Conservation (phyloP, 2,797 vertebrate species). For the Gastrophryne carolinensis region DNA sequence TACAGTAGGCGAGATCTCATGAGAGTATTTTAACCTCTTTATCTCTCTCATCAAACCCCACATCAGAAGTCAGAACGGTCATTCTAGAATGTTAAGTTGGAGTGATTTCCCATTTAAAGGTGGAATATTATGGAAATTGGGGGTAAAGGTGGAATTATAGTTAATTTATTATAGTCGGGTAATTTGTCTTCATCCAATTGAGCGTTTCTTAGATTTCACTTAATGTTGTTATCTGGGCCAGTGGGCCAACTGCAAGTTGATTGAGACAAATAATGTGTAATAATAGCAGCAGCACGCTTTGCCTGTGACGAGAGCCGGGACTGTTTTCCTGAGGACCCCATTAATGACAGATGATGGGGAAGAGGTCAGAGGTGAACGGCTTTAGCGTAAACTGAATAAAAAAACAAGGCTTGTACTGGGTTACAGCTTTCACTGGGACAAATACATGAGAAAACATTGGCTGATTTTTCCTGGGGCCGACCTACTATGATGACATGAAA, state of each 20-base stretch:
- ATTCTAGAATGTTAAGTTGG: too few species aligned
- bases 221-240: not conserved
- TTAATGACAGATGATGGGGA: not conserved
- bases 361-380: not conserved
- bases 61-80: too few species aligned
- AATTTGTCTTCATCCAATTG: not conserved
- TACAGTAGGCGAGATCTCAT: too few species aligned
- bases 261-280: not conserved
- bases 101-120: too few species aligned
- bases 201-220: not conserved
- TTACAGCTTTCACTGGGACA: not conserved
- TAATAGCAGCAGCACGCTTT: not conserved
- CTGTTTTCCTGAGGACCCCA: not conserved
- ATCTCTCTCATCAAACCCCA: too few species aligned
- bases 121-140: not conserved
- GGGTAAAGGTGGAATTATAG: not conserved
- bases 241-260: not conserved
- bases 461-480: too few species aligned
- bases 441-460: not conserved
- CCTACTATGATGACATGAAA: too few species aligned
- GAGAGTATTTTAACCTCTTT: too few species aligned
- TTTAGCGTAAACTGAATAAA: not conserved
- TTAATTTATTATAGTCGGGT: not conserved
- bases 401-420: not conserved
- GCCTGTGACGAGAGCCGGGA: not conserved